phyloP scores from a whole-genome alignment of 1,140 invertebrate genomes.

The Brachionus rubens region DNA sequence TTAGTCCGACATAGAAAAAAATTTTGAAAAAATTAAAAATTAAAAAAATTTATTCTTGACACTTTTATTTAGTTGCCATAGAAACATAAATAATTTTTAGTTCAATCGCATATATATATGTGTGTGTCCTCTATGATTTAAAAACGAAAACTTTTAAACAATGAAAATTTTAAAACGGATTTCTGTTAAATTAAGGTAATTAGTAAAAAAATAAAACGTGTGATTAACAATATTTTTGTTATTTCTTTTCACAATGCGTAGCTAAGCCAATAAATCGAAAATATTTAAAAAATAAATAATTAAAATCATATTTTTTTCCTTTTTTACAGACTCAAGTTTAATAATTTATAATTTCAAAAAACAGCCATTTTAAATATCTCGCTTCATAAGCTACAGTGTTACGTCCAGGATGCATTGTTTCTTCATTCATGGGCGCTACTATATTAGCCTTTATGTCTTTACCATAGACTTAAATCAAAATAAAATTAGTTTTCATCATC shows the following conservation, averaged over 20 bases:
- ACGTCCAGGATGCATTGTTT: constrained; percentile 71
- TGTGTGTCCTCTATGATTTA: not conserved
- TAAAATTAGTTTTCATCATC: not conserved
- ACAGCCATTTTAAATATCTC: constrained; percentile 75
- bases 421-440: constrained; percentile 74
- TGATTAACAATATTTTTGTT: no score
- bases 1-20: not conserved
- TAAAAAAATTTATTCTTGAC: constrained; percentile 35
- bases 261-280: not conserved
- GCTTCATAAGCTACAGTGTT: constrained; percentile 91
- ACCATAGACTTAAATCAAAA: constrained; percentile 69
- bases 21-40: constrained; percentile 9
- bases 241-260: no score
- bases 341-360: constrained; percentile 64
- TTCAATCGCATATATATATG: not conserved
- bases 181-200: not conserved
- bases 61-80: not conserved
- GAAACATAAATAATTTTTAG: constrained; percentile 8
- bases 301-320: not conserved
- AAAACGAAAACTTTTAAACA: no score
- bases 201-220: no score
- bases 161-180: not conserved
- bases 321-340: not conserved
- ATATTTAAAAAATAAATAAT: not conserved
- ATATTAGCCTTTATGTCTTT: constrained; percentile 76